These are phyloP conservation scores for Coenobita brevimanus DNA, from an alignment of 1,140 invertebrate species.

Conservation along the genomic window DNA sequence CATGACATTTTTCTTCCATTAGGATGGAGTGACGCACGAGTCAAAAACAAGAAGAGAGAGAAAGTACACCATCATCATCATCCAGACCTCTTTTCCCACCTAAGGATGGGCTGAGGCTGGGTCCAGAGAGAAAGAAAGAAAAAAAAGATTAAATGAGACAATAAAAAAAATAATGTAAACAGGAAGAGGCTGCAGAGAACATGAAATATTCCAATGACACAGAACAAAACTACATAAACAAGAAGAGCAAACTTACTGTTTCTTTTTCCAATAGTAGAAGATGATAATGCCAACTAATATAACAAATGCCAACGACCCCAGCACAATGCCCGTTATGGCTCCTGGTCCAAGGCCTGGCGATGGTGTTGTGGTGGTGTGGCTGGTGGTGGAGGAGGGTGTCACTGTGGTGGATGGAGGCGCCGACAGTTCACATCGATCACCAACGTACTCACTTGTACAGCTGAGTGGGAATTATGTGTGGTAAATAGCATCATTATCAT, in stretches of 20 bases:
- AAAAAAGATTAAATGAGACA: too few species aligned
- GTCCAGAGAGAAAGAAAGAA: too few species aligned
- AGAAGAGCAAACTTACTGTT: constrained; percentile 12
- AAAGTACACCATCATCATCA: too few species aligned
- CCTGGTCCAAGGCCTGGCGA: not conserved
- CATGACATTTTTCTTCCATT: too few species aligned
- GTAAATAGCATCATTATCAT: too few species aligned
- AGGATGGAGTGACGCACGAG: too few species aligned
- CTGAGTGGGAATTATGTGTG: too few species aligned
- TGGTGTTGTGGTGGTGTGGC: not conserved
- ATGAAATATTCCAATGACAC: not conserved
- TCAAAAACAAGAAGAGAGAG: too few species aligned
- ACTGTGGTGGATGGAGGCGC: not conserved
- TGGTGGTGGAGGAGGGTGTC: not conserved
- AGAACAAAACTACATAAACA: not conserved
- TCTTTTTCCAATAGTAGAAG: constrained; percentile 41
- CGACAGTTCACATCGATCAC: constrained; percentile 28
- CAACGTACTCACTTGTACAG: constrained; percentile 28
- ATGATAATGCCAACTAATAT: constrained; percentile 19
- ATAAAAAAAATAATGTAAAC: too few species aligned
- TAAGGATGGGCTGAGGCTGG: too few species aligned
- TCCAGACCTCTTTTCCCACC: not conserved
- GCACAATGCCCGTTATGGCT: constrained; percentile 38
- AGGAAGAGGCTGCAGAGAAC: not conserved
- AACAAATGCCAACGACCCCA: constrained; percentile 13